A percentile compares a stretch with the other conserved stretches of the same genome.
phyloP scores from a whole-genome alignment of 2,888 invertebrate species.

The Rapana venosa region DNA sequence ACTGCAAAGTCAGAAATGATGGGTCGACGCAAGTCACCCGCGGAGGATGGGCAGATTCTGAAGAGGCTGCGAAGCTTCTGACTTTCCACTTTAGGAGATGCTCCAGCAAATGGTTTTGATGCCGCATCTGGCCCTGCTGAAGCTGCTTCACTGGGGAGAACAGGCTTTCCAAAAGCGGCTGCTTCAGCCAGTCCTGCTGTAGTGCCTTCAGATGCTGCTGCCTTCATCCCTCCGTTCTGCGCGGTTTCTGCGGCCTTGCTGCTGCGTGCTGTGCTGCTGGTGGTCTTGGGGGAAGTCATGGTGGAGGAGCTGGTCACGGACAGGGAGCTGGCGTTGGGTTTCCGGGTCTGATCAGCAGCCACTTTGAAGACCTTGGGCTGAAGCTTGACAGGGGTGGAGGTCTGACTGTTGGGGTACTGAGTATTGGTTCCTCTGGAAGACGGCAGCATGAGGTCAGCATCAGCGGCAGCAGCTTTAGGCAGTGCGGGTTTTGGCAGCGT shows the following conservation, averaged over 20 bases:
- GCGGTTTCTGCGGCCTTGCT: background rate
- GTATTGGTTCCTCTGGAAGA: conserved; percentile 36
- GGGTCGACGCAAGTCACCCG: conserved; percentile 37
- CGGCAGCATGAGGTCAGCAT: conserved; percentile 27
- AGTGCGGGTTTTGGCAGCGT: conserved; percentile 3
- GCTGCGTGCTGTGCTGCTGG: background rate
- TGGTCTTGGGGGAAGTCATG: conserved; percentile 6
- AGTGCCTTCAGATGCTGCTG: background rate
- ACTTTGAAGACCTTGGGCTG: background rate
- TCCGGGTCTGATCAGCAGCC: background rate
- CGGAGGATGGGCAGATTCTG: conserved; percentile 36
- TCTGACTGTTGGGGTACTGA: background rate
- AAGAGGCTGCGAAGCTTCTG: conserved; percentile 35
- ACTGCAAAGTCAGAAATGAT: conserved; percentile 44
- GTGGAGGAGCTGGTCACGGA: conserved; percentile 31
- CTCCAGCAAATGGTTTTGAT: background rate
- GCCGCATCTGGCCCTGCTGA: background rate
- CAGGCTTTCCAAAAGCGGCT: background rate
- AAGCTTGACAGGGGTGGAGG: background rate
- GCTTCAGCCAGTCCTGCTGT: conserved; percentile 7
- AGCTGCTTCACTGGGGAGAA: background rate
- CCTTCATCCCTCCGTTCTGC: conserved; percentile 9
- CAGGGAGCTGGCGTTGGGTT: background rate
- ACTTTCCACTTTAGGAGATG: background rate
- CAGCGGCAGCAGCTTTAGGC: conserved; percentile 17